Conservation (phyloP, 1,140 invertebrate species). For the Stegodyphus dumicola region DNA sequence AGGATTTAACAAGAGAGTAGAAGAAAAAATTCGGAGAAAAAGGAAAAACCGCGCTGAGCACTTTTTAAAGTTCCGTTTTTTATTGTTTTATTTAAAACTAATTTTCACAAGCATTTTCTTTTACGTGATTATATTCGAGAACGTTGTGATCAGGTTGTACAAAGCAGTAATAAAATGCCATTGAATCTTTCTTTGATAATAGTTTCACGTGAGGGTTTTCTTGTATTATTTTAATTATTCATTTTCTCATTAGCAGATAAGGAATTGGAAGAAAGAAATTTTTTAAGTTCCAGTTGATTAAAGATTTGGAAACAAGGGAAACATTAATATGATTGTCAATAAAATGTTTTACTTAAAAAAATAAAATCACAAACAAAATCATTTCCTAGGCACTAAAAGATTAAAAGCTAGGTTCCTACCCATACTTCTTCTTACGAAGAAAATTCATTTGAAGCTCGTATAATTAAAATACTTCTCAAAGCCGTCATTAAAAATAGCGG, state of each 20-base stretch:
- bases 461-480: too few species aligned
- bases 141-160: constrained; percentile 1
- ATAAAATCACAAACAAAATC: too few species aligned
- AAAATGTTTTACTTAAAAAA: too few species aligned
- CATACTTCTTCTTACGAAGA: too few species aligned
- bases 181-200: constrained; percentile 18
- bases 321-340: too few species aligned
- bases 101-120: constrained; percentile 47
- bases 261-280: neutral
- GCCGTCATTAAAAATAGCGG: too few species aligned
- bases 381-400: too few species aligned
- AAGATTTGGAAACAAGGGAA: neutral
- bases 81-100: constrained; percentile 26
- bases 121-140: constrained; percentile 27
- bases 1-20: constrained; percentile 18
- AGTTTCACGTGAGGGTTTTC: neutral
- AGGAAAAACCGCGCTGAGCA: constrained; percentile 6
- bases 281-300: constrained; percentile 4
- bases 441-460: too few species aligned
- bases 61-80: constrained; percentile 13
- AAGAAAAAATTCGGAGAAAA: constrained; percentile 32
- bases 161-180: constrained; percentile 27
- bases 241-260: constrained; percentile 48
- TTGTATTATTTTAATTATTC: constrained; percentile 50
- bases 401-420: too few species aligned